phyloP scores from a whole-genome alignment of 1,140 invertebrate species.

The Drosophila nasuta region DNA sequence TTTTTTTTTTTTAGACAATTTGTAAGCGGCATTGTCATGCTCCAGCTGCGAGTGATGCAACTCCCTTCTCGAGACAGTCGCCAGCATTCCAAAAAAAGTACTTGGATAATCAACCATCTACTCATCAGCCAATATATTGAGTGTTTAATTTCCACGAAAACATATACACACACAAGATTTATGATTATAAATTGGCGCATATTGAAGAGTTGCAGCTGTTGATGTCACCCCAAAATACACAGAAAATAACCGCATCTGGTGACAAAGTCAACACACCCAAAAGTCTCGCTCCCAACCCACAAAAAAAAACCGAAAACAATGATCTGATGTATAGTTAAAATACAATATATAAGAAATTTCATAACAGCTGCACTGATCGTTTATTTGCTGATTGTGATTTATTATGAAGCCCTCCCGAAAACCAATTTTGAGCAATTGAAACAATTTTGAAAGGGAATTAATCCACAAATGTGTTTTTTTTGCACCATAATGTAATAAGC shows the following conservation, averaged over 20 bases:
- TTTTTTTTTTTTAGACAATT: neutral
- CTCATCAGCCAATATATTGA: conserved; percentile 32
- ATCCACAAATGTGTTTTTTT: neutral
- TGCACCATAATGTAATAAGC: neutral
- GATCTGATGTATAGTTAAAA: conserved; percentile 24
- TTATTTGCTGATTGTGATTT: conserved; percentile 15
- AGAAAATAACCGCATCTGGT: neutral
- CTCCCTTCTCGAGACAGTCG: conserved; percentile 41
- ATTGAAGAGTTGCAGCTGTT: conserved; percentile 51
- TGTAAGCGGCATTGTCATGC: conserved; percentile 44
- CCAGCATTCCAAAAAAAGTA: neutral
- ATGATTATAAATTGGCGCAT: conserved; percentile 55
- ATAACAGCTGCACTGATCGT: conserved; percentile 22
- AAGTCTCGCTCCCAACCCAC: conserved; percentile 2
- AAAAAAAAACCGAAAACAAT: neutral
- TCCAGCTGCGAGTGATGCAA: conserved; percentile 47
- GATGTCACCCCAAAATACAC: conserved; percentile 35
- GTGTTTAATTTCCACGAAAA: conserved; percentile 73
- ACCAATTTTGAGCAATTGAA: conserved; percentile 9
- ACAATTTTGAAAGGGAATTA: conserved; percentile 8
- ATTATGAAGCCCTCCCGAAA: conserved; percentile 2
- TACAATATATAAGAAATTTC: neutral
- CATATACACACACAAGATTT: conserved; percentile 36
- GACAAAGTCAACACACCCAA: conserved; percentile 28
- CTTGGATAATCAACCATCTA: conserved; percentile 9